Evolutionary conservation across 2,888 invertebrate species (phyloP).

Genomic region (Orthonychiurus folsomi): DNA sequence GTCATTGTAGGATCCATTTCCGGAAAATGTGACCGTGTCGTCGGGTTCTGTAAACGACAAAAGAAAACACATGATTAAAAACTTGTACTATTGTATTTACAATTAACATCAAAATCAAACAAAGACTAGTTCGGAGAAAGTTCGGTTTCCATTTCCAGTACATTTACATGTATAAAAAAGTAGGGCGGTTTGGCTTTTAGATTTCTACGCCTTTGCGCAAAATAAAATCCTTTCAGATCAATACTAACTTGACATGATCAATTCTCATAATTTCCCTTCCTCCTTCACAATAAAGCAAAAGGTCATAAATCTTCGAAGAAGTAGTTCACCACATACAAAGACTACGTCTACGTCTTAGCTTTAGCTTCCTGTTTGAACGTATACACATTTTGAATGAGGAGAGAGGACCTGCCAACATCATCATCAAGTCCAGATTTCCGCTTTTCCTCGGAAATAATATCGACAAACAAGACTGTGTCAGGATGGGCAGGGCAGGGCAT

Average conservation of each 20-base stretch:
- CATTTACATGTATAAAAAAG: too few species aligned
- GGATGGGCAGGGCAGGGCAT: too few species aligned
- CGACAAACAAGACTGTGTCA: neutral
- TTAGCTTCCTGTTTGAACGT: too few species aligned
- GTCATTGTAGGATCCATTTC: slow-evolving; percentile 39
- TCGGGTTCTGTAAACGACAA: slow-evolving; percentile 34
- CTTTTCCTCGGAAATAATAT: neutral
- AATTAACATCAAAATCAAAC: too few species aligned
- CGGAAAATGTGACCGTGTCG: slow-evolving; percentile 38
- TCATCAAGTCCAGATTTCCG: neutral
- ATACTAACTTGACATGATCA: neutral
- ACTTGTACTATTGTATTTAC: too few species aligned
- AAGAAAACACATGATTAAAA: too few species aligned
- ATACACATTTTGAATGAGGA: neutral
- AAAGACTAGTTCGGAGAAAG: too few species aligned
- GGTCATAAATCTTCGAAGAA: too few species aligned
- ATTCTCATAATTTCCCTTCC: neutral
- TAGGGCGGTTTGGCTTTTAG: too few species aligned
- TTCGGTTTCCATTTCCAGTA: too few species aligned
- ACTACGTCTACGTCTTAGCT: neutral
- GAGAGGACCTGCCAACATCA: neutral
- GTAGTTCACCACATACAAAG: neutral
- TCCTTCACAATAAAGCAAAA: neutral
- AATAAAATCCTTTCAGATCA: neutral
- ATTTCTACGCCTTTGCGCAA: neutral